phyloP scores from a whole-genome alignment of 1,140 invertebrate genomes.

The Episyrphus balteatus region DNA sequence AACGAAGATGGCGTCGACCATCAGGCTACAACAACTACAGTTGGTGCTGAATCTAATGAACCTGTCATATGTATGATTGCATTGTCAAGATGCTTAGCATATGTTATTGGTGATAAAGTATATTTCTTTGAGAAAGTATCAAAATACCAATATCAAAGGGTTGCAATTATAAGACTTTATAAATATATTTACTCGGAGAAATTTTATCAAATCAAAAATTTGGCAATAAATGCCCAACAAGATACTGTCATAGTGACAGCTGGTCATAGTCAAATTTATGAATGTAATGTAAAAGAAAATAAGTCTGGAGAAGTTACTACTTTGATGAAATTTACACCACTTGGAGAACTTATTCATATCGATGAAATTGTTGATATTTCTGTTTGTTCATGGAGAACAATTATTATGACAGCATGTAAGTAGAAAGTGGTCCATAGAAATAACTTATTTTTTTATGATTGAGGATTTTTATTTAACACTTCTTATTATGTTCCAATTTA shows the following conservation, averaged over 20 bases:
- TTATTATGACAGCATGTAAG: constrained; percentile 73
- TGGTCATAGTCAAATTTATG: constrained; percentile 48
- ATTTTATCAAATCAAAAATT: constrained; percentile 39
- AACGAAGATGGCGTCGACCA: too few relatives aligned
- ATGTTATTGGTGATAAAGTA: constrained; percentile 44
- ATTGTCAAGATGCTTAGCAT: constrained; percentile 47
- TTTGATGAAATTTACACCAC: constrained; percentile 5
- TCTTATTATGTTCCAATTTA: too few relatives aligned
- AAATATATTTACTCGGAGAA: constrained; percentile 26
- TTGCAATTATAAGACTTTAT: constrained; percentile 43
- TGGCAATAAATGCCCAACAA: constrained; percentile 40
- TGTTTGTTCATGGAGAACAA: constrained; percentile 77
- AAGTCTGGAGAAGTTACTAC: too few relatives aligned
- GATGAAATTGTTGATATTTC: constrained; percentile 65
- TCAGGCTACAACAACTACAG: too few relatives aligned
- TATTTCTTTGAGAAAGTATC: constrained; percentile 49
- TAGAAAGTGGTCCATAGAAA: too few relatives aligned
- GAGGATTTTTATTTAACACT: too few relatives aligned
- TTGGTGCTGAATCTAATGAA: too few relatives aligned
- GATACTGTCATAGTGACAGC: constrained; percentile 46
- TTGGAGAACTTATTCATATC: constrained; percentile 69
- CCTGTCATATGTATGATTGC: constrained; percentile 39
- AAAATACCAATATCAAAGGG: constrained; percentile 42
- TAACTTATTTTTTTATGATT: too few relatives aligned
- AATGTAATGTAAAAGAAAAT: too few relatives aligned